These are phyloP conservation scores for Psilopsiagon aymara DNA, from an alignment of 2,113 vertebrate genomes.

Conservation along the genomic window DNA sequence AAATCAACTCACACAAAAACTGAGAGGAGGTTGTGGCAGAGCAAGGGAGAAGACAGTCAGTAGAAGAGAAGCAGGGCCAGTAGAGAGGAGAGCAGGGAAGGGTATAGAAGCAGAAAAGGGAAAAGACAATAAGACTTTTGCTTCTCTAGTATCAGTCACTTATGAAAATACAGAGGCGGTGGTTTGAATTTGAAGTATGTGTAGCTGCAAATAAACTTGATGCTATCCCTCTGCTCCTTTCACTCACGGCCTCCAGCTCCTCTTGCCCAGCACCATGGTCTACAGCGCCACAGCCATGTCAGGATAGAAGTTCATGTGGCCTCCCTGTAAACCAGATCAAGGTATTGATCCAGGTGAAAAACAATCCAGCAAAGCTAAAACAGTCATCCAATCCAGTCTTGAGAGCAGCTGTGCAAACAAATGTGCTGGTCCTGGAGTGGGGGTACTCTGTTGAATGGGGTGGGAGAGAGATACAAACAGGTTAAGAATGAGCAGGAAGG, in stretches of 20 bases:
- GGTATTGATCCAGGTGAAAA: neutral
- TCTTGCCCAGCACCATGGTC: neutral
- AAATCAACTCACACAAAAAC: neutral
- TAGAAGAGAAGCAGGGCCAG: neutral
- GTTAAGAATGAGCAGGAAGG: neutral
- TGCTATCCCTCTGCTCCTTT: neutral
- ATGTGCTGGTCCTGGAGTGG: neutral
- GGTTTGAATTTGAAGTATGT: neutral
- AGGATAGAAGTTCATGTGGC: neutral
- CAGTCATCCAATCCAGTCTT: neutral
- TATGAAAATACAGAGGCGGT: constrained; percentile 1
- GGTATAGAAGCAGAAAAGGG: neutral
- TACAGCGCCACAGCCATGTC: neutral
- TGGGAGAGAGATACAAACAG: neutral
- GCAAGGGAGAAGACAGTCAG: neutral
- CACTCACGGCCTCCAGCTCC: neutral
- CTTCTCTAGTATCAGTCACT: neutral
- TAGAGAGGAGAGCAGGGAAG: neutral
- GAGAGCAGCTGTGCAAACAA: neutral
- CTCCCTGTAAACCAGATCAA: neutral
- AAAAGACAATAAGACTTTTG: neutral
- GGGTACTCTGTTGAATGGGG: neutral
- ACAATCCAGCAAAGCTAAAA: neutral
- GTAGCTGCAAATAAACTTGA: neutral
- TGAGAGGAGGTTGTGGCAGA: neutral